Evolutionary conservation across 2,797 vertebrate genomes (phyloP), one percentile per base, ranked within the genome.

Genomic region (Podarcis lilfordi): DNA sequence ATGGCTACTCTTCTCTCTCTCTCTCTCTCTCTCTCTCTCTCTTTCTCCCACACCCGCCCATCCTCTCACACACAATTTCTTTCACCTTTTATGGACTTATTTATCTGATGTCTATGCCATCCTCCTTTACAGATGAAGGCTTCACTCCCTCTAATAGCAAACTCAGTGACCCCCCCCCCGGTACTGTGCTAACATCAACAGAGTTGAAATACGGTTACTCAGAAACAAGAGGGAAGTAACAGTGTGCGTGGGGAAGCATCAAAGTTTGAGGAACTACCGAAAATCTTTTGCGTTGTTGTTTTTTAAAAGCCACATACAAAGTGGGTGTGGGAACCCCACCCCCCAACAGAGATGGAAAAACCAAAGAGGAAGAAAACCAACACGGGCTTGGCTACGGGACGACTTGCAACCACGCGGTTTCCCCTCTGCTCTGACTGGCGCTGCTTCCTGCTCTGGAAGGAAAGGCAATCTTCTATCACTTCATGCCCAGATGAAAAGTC

Each of bases 81-180:
- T 89, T 86, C 37, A 87, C 50, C 0, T 0, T 27, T 84, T 87
- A 87, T 72, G 64, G 74, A 80, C 27, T 25, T 61, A 13, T 1
- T 4, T 81, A n/a, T 87, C 90, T 77, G 78, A 90, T 74, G 79
- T 35, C 82, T 21, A 50, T 74, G 23, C 17, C 78, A 84, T 27
- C 87, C 76, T 79, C 91, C 29, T 93, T 92, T 80, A 89, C 82
- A 86, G 35, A 77, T 80, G 55, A 80, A 88, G 83, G 27, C 85
- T 89, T 64, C 35, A 43, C 55, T 87, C 91, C 32, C 69, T 76
- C 86, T 89, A 87, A 92, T 23, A 91, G 74, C 75, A 71, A 87
- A 81, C 50, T 59, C 78, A 80, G 35, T 19, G 17, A 15, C 32
- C 50, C 50, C 11, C 45, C 11, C 50, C 50, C 50, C 11, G 50